Conservation (phyloP, 2,797 vertebrate species). For the Anguilla marmorata region DNA sequence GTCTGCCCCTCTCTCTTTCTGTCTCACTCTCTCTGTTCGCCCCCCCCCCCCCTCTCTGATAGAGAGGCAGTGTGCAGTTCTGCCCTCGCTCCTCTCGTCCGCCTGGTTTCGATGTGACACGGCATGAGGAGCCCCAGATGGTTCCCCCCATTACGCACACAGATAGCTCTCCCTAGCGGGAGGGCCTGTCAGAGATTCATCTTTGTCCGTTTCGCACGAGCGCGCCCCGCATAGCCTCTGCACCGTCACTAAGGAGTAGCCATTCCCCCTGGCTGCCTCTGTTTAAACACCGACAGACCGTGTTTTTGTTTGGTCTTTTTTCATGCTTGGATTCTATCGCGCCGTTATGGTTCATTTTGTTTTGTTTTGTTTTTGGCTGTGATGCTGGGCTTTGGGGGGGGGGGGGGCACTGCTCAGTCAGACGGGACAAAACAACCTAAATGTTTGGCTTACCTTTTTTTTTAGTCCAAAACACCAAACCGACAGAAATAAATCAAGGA, state of each 20-base stretch:
- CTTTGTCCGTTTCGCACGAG: neutral
- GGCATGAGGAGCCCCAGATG: constrained; percentile 17
- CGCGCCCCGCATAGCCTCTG: neutral
- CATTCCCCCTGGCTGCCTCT: neutral
- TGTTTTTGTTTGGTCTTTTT: neutral
- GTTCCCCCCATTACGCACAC: neutral
- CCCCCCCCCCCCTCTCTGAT: neutral
- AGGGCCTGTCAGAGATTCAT: neutral
- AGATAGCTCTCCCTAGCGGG: neutral
- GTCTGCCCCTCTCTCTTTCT: neutral
- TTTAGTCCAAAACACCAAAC: too few relatives aligned
- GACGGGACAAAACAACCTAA: too few relatives aligned
- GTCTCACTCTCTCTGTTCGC: neutral
- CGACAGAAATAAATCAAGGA: too few relatives aligned
- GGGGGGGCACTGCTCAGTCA: too few relatives aligned
- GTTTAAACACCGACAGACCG: neutral
- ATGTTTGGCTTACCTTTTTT: too few relatives aligned
- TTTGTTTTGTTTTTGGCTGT: too few relatives aligned
- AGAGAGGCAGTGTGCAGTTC: neutral
- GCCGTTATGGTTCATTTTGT: neutral
- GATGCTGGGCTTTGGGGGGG: too few relatives aligned
- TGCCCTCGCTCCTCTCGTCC: neutral
- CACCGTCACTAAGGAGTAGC: neutral
- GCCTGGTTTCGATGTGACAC: neutral
- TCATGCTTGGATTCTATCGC: neutral